Evolutionary conservation across 30 jellyfish, hydroid and myxozoan species (phyloP).

Genomic region (Rhopilema esculentum): DNA sequence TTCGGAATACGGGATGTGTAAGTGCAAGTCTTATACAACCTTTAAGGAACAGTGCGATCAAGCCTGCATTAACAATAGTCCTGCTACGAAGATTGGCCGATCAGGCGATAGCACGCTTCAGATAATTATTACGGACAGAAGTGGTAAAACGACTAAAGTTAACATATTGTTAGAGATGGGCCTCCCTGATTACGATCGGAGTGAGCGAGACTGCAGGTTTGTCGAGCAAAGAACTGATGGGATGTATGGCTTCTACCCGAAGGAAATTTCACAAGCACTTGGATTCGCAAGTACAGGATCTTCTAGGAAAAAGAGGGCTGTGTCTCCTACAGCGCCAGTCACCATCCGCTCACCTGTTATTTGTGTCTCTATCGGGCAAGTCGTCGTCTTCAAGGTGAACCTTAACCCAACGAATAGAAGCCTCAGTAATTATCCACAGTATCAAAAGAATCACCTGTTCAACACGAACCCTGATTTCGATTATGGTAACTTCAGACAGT

Average conservation of each 20-base stretch:
- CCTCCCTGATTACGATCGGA: conserved; percentile 83
- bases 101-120: conserved; percentile 65
- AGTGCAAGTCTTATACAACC: conserved; percentile 72
- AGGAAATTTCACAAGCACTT: conserved; percentile 43
- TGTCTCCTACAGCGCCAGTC: conserved; percentile 48
- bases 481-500: conserved; percentile 93
- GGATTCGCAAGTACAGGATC: conserved; percentile 4
- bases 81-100: conserved; percentile 46
- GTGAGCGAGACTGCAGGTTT: conserved; percentile 33
- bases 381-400: conserved; percentile 76
- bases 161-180: conserved; percentile 76
- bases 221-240: conserved; percentile 70
- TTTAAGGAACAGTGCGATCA: conserved; percentile 74
- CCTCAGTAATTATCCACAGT: conserved; percentile 88
- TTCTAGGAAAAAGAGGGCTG: conserved; percentile 73
- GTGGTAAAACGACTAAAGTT: not conserved
- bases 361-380: conserved; percentile 84
- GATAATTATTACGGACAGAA: conserved; percentile 14
- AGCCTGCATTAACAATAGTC: conserved; percentile 63
- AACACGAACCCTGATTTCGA: conserved; percentile 94
- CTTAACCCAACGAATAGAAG: conserved; percentile 74
- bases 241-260: conserved; percentile 68
- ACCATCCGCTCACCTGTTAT: conserved; percentile 89
- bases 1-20: conserved; percentile 71
- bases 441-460: conserved; percentile 85